These are phyloP conservation scores for Scylla paramamosain DNA, from an alignment of 1,140 invertebrate genomes.

Conservation along the genomic window DNA sequence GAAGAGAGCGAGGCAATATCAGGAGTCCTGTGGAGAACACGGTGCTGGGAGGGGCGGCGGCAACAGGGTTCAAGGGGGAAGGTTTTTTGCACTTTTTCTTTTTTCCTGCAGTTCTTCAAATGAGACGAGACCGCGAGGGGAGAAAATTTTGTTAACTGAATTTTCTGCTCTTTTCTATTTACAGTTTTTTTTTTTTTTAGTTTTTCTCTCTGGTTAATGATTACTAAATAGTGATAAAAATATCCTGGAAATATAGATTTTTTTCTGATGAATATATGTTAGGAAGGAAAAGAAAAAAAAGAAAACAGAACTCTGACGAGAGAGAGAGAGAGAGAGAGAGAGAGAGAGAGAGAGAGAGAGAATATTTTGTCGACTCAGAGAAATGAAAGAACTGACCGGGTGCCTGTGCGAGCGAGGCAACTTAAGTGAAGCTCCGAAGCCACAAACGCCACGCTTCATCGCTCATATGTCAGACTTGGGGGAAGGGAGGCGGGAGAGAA, in stretches of 20 bases:
- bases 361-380: slow-evolving; percentile 16
- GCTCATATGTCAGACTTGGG: slow-evolving; percentile 32
- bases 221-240: no score
- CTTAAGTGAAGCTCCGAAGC: not conserved
- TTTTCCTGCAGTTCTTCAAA: slow-evolving; percentile 1
- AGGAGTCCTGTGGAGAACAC: not conserved
- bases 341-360: not conserved
- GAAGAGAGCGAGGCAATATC: slow-evolving; percentile 20
- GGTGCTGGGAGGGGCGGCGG: not conserved
- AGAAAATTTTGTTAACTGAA: no score
- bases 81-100: not conserved
- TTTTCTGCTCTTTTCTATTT: no score
- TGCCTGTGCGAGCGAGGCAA: not conserved
- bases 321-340: not conserved
- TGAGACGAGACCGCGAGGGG: not conserved
- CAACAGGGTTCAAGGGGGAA: not conserved
- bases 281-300: not conserved
- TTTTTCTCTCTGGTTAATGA: no score
- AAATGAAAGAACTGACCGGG: slow-evolving; percentile 23
- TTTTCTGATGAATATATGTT: not conserved
- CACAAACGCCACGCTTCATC: slow-evolving; percentile 19
- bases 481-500: not conserved
- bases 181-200: no score
- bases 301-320: not conserved
- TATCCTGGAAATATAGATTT: no score